These are phyloP conservation scores for Diplogasteroides magnus DNA, from an alignment of 1,140 invertebrate genomes.

Conservation along the genomic window DNA sequence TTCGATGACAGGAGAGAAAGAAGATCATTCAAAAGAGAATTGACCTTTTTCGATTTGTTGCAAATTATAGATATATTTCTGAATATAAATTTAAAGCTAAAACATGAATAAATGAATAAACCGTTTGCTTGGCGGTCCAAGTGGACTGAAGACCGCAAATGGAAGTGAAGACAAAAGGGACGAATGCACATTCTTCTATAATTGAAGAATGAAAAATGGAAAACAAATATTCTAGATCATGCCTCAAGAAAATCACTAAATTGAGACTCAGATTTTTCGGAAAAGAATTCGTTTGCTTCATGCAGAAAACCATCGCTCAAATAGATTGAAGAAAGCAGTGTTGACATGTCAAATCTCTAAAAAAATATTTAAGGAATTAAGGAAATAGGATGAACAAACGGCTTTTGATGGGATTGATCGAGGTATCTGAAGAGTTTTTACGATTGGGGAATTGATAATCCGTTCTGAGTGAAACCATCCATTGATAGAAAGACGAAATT, in stretches of 20 bases:
- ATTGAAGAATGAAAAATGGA: not conserved
- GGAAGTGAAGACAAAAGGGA: not conserved
- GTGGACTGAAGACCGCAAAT: not conserved
- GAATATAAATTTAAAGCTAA: too few species aligned
- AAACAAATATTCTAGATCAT: not conserved
- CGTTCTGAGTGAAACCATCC: constrained; percentile 28
- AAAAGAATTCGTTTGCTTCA: not conserved
- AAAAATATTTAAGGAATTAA: not conserved
- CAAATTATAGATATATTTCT: not conserved
- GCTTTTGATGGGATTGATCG: not conserved
- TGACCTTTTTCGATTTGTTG: not conserved
- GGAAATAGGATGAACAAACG: not conserved
- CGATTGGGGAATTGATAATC: not conserved
- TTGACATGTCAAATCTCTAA: not conserved
- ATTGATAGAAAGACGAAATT: constrained; percentile 23
- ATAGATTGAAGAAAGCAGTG: not conserved
- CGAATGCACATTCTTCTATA: not conserved
- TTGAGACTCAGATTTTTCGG: not conserved
- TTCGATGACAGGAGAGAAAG: not conserved
- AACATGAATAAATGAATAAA: too few species aligned
- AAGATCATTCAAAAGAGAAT: not conserved
- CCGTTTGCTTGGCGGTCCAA: not conserved
- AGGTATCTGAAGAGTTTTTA: not conserved
- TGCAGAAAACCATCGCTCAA: not conserved
- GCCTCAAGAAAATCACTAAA: not conserved